Percentiles rank a stretch among this genome's conserved stretches.
Evolutionary conservation across 2,113 vertebrate genomes (phyloP).

Genomic region (Oncorhynchus keta): DNA sequence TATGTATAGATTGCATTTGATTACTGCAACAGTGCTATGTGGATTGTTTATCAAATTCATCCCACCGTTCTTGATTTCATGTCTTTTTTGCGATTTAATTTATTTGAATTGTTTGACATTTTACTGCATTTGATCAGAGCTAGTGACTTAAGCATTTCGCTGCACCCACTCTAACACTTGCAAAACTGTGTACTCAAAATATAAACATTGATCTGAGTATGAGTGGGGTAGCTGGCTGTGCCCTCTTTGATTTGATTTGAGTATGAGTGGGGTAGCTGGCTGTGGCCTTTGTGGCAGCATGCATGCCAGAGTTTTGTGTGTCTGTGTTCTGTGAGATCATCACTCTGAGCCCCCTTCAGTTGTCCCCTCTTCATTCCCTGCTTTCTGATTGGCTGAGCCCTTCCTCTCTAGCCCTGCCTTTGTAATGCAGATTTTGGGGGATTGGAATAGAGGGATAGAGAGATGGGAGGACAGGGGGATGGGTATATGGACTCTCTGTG

Average conservation of each 20-base stretch:
- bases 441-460: constrained; percentile 1
- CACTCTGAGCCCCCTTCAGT: constrained; percentile 36
- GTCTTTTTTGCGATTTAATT: too few species aligned
- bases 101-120: too few species aligned
- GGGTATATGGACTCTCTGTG: constrained; percentile 30
- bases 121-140: too few species aligned
- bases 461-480: constrained; percentile 39
- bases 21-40: too few species aligned
- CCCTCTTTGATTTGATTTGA: constrained; percentile 30
- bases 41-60: too few species aligned
- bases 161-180: too few species aligned
- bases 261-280: constrained; percentile 29
- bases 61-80: too few species aligned
- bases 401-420: constrained; percentile 25
- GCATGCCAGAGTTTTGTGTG: constrained; percentile 8
- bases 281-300: background rate
- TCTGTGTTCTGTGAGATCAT: constrained; percentile 44
- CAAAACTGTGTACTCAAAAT: too few species aligned
- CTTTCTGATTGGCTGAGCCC: constrained; percentile 9
- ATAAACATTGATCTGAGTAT: constrained; percentile 19
- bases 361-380: constrained; percentile 8
- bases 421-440: constrained; percentile 66
- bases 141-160: too few species aligned
- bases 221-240: constrained; percentile 18
- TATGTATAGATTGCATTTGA: too few species aligned